Base-by-base conservation (phyloP, 2,797 vertebrate genomes). In the Melanitta fusca region DNA sequence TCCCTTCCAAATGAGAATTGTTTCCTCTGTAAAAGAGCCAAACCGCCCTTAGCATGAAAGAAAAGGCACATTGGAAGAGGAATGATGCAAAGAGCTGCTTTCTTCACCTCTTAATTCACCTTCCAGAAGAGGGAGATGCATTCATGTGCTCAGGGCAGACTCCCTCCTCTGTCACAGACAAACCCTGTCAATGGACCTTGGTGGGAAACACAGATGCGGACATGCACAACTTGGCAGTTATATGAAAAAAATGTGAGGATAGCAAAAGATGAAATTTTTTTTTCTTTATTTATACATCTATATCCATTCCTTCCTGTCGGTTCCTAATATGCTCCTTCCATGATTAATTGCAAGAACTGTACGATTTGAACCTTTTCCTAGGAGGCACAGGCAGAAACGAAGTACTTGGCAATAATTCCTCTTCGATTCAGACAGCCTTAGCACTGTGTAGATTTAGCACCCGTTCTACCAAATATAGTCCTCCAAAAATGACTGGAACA, bases 371-470 rank as follows among this genome's bases (percentile, higher is more conserved):
- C 13, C 11, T 69, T 81, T 39, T 8, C 65, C 61, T 65, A 51
- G 39, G 83, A 80, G 30, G 79, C 75, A 82, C 57, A 51, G 36
- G 27, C 28, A 94, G n/a, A 88, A 89, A 83, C 68, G 45, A 83
- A 91, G n/a, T 69, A 66, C 38, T 94, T 96, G 91, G 92, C 91
- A 94, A 89, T 43, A 85, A 75, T 84, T 88, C 62, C 60, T 79
- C 39, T 74, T 69, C 47, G 83, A 94, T 85, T 92, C 77, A 78
- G 65, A 61, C 71, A 70, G 65, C 61, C 5, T 5, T 69, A 93
- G 64, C 53, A n/a, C 43, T 61, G 4, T 27, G 56, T 73, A 75
- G 54, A 91, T 85, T 95, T 70, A 90, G 77, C 58, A 72, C 53
- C 73, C 85, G 19, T 86, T 81, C 56, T 93, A 88, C 79, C 77